Percentiles rank a stretch among this genome's conserved stretches.
phyloP scores from a whole-genome alignment of 2,797 vertebrate species.

The Hafferia zeledoni region DNA sequence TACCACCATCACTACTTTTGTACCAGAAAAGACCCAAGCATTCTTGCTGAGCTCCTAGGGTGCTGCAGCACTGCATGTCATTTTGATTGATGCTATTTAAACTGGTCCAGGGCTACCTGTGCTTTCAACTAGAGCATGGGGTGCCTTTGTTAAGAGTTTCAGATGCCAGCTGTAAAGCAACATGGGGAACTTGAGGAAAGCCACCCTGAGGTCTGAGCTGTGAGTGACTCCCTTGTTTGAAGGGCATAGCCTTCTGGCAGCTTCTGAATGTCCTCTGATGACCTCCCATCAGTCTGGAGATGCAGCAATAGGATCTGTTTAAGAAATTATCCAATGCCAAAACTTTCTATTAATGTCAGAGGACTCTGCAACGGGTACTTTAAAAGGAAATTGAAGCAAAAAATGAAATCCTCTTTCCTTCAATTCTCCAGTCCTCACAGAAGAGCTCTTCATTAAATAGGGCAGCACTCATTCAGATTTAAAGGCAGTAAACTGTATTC shows the following conservation, averaged over 20 bases:
- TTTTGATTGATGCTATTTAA: not conserved
- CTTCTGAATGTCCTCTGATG: not conserved
- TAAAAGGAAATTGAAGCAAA: not conserved
- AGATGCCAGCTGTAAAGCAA: not conserved
- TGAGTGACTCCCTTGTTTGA: not conserved
- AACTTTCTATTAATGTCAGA: not conserved
- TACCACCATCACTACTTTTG: not conserved
- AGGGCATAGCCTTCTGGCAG: not conserved
- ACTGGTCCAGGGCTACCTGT: not conserved
- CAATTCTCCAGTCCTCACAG: not conserved
- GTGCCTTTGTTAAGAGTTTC: not conserved
- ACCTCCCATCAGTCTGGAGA: not conserved
- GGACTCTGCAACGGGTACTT: not conserved
- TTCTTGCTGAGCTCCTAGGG: not conserved
- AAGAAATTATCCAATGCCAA: not conserved
- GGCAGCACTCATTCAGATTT: not conserved
- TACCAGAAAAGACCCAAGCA: not conserved
- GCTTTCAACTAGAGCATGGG: not conserved
- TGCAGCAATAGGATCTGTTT: not conserved
- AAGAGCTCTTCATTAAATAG: not conserved
- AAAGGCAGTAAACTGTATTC: not conserved
- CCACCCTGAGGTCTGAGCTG: not conserved
- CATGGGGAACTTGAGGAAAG: not conserved
- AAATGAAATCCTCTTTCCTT: not conserved
- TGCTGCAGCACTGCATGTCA: not conserved